Conservation (phyloP, 2,797 vertebrate species). For the Bovichtus diacanthus region DNA sequence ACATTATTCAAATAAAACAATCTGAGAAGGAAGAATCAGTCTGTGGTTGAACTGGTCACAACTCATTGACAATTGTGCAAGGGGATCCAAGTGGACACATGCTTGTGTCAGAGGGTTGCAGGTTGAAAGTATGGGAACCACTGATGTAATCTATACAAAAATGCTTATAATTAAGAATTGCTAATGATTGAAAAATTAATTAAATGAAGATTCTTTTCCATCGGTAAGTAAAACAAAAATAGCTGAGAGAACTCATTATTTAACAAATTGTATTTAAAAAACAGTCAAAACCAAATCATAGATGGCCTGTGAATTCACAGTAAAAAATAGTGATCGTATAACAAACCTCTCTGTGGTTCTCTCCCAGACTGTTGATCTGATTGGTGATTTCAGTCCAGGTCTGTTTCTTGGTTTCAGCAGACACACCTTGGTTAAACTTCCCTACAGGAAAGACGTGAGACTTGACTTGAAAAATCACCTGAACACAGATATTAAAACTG, state of each 20-base stretch:
- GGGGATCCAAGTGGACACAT: rapidly evolving
- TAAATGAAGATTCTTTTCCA: background rate
- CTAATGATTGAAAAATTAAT: background rate
- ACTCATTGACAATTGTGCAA: background rate
- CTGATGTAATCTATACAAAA: background rate
- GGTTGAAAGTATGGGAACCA: background rate
- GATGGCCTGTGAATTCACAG: background rate
- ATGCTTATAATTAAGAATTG: background rate
- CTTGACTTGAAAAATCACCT: too few relatives aligned
- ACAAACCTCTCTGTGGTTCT: conserved; percentile 78
- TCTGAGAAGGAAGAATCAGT: background rate
- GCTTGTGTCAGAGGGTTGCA: background rate
- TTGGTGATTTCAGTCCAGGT: conserved; percentile 77
- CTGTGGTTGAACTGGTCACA: background rate
- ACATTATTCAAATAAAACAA: background rate
- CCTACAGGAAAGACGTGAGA: conserved; percentile 38
- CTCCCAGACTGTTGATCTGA: conserved; percentile 76
- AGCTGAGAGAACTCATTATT: background rate
- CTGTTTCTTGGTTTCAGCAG: conserved; percentile 75
- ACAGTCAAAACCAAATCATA: background rate
- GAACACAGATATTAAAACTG: too few relatives aligned
- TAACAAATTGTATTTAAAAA: too few relatives aligned
- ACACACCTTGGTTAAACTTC: conserved; percentile 78
- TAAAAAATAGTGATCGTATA: too few relatives aligned
- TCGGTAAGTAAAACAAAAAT: background rate